A percentile compares a stretch with the other conserved stretches of the same genome.
Conservation (phyloP, 1,140 invertebrate species). For the Drosophila pandora region DNA sequence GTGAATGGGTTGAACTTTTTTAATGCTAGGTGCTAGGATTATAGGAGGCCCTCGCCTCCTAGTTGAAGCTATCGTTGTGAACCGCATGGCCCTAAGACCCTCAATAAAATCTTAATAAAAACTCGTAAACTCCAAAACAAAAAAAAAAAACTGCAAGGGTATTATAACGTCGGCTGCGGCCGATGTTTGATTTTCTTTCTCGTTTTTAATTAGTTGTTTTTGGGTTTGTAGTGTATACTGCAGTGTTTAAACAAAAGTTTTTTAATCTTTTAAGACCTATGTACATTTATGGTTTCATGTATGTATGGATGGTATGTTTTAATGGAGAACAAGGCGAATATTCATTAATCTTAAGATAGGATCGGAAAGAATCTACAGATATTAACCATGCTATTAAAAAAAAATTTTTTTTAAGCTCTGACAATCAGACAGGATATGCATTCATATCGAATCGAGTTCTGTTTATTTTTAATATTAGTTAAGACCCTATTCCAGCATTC, state of each 20-base stretch:
- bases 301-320: conserved; percentile 12
- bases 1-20: too few species aligned
- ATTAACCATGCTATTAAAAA: background rate
- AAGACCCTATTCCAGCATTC: background rate
- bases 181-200: too few species aligned
- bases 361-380: conserved; percentile 1
- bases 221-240: background rate
- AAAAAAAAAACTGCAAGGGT: too few species aligned
- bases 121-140: too few species aligned
- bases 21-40: too few species aligned
- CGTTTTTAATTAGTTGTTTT: background rate
- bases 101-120: too few species aligned
- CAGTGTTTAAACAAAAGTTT: conserved; percentile 5
- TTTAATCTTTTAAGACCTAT: conserved; percentile 15
- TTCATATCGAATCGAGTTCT: background rate
- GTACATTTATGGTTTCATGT: background rate
- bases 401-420: background rate
- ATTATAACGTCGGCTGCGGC: too few species aligned
- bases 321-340: background rate
- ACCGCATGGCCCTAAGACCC: too few species aligned
- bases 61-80: too few species aligned
- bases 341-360: background rate
- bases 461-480: background rate
- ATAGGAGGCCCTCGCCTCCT: too few species aligned
- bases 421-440: background rate